Conservation (phyloP, 2,113 vertebrate species). For the Ascaphus truei region DNA sequence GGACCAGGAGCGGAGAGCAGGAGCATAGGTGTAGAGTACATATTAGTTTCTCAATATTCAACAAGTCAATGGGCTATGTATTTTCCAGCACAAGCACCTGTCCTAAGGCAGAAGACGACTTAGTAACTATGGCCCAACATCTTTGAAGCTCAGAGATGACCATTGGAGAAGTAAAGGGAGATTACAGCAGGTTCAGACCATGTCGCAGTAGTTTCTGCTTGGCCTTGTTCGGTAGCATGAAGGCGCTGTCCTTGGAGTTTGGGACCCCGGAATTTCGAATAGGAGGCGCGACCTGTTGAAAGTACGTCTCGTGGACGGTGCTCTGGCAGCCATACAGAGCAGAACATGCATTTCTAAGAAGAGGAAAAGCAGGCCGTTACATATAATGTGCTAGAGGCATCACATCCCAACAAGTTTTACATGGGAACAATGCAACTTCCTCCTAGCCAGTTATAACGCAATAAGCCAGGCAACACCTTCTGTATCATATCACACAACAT, state of each 20-base stretch:
- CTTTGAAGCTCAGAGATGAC: neutral
- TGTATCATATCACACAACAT: too few relatives aligned
- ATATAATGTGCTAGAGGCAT: neutral
- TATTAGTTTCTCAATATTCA: too few relatives aligned
- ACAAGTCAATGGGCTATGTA: too few relatives aligned
- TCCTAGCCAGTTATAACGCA: too few relatives aligned
- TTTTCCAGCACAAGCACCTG: too few relatives aligned
- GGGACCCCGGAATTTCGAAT: conserved; percentile 82
- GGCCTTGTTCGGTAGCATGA: conserved; percentile 78
- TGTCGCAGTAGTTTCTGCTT: conserved; percentile 88
- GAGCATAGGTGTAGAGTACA: too few relatives aligned
- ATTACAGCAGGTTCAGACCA: conserved; percentile 86
- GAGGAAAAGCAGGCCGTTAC: neutral
- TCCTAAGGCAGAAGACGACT: too few relatives aligned
- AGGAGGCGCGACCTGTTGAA: conserved; percentile 70
- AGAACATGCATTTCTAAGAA: conserved; percentile 67
- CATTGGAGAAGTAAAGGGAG: too few relatives aligned
- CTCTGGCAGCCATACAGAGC: conserved; percentile 78
- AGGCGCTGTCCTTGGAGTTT: conserved; percentile 78
- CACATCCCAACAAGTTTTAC: conserved; percentile 11
- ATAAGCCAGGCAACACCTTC: too few relatives aligned
- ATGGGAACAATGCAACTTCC: conserved; percentile 42
- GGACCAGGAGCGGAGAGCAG: too few relatives aligned
- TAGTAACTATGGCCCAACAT: neutral
- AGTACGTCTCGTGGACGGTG: conserved; percentile 82